Evolutionary conservation across 1,140 invertebrate species (phyloP), one percentile per base, ranked within the genome.

Genomic region (Drosophila erecta): DNA sequence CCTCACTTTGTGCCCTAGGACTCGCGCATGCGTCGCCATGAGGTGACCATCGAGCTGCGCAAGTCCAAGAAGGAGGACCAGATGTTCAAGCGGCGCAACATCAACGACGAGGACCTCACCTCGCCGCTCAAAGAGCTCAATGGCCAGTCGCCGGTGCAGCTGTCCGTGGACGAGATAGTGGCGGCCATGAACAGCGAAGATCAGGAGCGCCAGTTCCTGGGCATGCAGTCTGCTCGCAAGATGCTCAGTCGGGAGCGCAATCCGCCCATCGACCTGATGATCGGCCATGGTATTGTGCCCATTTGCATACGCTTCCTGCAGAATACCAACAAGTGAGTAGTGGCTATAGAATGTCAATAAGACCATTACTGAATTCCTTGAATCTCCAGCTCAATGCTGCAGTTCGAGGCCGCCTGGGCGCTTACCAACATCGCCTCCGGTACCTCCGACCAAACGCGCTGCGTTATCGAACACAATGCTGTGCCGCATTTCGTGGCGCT

Each of bases 321-420:
- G 40, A 92, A 94, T 55, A 93, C 94, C 80, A 93, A 96, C 53
- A 95, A 96, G 96, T 97, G 94, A 93, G 93, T 93, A 30, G 22
- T 4, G 4, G 3, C 41, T 3, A 17, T 37, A 5, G 8, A 0
- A 12, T 3, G 1, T 15, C 4, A 5, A 2, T 3, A 8, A 2
- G 14, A 27, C 6, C 20, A 7, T n/a, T 49, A 24, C 27, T 53
- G 12, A 33, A 4, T 2, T 17, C n/a, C 24, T 11, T 35, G 17
- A 44, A 4, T 53, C 64, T 37, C 12, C 90, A 98, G 97, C 79
- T 93, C 96, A n/a, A 94, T 95, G 51, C 93, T 99, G 10, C 98
- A 99, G 92, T 99, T 99, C 93, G 99, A 99, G 93, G 96, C 98
- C 27, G 96, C 98, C 2, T 99, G 99, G 99, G 98, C 98, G 1